Conservation (phyloP, 92 coral and sea anemone species). For the Plumapathes pennacea region DNA sequence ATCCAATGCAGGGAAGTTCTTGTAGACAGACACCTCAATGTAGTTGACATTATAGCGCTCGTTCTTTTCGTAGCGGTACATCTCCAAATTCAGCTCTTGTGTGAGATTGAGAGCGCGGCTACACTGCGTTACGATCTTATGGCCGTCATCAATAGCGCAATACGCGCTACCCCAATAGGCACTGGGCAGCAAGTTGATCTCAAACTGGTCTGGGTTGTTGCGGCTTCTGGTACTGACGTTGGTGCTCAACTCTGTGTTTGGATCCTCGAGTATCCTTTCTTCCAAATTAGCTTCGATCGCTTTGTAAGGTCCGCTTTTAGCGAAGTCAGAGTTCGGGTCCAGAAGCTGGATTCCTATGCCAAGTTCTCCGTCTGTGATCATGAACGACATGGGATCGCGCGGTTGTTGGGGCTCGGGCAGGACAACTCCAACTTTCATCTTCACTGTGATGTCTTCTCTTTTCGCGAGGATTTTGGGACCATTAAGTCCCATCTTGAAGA, state of each 20-base stretch:
- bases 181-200: constrained; percentile 38
- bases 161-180: constrained; percentile 58
- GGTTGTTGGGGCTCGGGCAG: constrained; percentile 52
- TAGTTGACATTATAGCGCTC: constrained; percentile 60
- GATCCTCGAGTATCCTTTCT: constrained; percentile 4
- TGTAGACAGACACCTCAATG: constrained; percentile 37
- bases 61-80: constrained; percentile 45
- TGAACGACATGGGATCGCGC: constrained; percentile 50
- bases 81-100: constrained; percentile 44
- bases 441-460: constrained; percentile 51
- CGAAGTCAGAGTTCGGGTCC: constrained; percentile 51
- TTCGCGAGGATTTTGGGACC: background rate
- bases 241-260: constrained; percentile 12
- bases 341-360: constrained; percentile 52
- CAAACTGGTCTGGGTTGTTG: constrained; percentile 68
- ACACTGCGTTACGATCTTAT: constrained; percentile 45
- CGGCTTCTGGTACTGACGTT: no score
- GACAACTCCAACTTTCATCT: constrained; percentile 47
- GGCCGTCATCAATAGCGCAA: constrained; percentile 67
- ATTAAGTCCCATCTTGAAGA: constrained; percentile 39
- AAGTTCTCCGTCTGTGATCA: constrained; percentile 53
- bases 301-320: constrained; percentile 42
- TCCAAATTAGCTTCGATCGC: constrained; percentile 34
- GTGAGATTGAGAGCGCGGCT: constrained; percentile 15
- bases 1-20: no score